Evolutionary conservation across 1,140 invertebrate genomes (phyloP).

Genomic region (Marisa cornuarietis): DNA sequence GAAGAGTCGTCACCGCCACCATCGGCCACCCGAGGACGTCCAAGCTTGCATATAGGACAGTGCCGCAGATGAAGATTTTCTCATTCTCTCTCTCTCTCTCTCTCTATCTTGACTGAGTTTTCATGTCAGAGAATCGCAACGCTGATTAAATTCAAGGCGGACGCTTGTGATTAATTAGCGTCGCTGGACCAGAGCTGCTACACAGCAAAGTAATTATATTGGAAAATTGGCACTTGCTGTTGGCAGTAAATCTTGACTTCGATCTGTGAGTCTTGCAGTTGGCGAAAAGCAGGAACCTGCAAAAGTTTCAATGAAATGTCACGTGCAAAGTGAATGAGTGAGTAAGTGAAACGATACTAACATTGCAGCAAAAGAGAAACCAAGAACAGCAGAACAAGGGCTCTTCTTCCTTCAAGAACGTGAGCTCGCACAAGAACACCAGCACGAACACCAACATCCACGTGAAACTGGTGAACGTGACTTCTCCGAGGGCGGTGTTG

Average conservation of each 20-base stretch:
- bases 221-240: slow-evolving; percentile 17
- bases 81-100: neutral
- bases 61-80: neutral
- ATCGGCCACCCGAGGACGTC: too few relatives aligned
- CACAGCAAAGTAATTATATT: slow-evolving; percentile 12
- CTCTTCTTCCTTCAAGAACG: too few relatives aligned
- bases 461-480: too few relatives aligned
- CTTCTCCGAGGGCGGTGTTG: too few relatives aligned
- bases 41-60: neutral
- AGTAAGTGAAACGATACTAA: too few relatives aligned
- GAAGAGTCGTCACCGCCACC: too few relatives aligned
- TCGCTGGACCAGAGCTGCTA: neutral
- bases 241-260: slow-evolving; percentile 16
- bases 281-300: neutral
- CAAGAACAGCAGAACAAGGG: too few relatives aligned
- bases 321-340: too few relatives aligned
- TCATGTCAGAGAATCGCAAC: slow-evolving; percentile 4
- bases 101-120: neutral
- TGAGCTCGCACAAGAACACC: too few relatives aligned
- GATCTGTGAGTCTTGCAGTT: neutral
- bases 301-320: too few relatives aligned
- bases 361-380: too few relatives aligned
- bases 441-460: too few relatives aligned
- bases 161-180: slow-evolving; percentile 8
- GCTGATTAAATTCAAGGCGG: slow-evolving; percentile 12